A percentile compares a stretch with the other conserved stretches of the same genome.
phyloP scores from a whole-genome alignment of 2,113 vertebrate genomes.

The Barbus barbus region DNA sequence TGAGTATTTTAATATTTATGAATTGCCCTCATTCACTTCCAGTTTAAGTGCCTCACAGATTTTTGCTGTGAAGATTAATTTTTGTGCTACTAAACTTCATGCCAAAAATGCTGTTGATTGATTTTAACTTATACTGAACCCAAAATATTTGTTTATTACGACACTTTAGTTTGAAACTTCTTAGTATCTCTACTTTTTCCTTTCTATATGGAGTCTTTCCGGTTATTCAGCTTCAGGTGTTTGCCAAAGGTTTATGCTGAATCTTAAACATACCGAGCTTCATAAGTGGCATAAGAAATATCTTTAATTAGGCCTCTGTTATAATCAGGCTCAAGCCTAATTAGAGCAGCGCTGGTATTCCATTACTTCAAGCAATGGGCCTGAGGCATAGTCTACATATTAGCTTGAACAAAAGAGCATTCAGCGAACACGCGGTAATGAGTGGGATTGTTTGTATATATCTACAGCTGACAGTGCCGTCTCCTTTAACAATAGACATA shows the following conservation, averaged over 20 bases:
- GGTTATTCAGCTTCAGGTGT: background rate
- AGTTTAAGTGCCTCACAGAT: background rate
- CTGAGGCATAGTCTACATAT: constrained; percentile 41
- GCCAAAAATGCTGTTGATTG: background rate
- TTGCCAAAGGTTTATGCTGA: constrained; percentile 13
- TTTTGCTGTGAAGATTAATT: no score
- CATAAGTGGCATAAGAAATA: constrained; percentile 13
- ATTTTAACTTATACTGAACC: background rate
- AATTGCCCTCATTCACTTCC: background rate
- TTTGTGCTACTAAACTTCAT: no score
- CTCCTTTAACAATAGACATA: constrained; percentile 15
- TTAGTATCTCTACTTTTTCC: background rate
- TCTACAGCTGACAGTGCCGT: background rate
- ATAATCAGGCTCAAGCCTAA: constrained; percentile 42
- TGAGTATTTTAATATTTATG: no score
- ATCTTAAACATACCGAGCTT: constrained; percentile 25
- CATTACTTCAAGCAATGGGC: constrained; percentile 39
- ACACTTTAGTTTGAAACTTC: background rate
- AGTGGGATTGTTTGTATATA: constrained; percentile 23
- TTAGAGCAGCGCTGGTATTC: constrained; percentile 41
- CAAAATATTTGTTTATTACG: background rate
- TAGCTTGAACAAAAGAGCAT: constrained; percentile 45
- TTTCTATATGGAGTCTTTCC: background rate
- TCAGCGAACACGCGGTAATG: background rate
- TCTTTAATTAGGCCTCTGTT: constrained; percentile 42